phyloP scores from a whole-genome alignment of 1,140 invertebrate species.

The Campoletis sonorensis region DNA sequence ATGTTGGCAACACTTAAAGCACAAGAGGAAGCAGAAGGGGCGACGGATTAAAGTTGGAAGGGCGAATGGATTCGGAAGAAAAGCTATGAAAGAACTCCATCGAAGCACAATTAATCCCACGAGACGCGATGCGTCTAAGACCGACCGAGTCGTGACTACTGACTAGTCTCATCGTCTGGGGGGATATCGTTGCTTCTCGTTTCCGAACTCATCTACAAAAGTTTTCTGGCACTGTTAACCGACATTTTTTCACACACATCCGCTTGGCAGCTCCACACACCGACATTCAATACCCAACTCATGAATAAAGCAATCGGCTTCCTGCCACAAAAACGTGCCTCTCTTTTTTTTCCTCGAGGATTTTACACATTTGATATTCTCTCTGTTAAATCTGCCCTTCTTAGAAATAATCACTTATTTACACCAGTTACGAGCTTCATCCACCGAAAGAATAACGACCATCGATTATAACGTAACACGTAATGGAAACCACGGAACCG shows the following conservation, averaged over 20 bases:
- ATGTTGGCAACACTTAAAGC: background rate
- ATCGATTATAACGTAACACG: background rate
- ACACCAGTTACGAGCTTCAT: background rate
- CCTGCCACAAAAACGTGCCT: background rate
- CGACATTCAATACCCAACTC: background rate
- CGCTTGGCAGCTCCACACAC: background rate
- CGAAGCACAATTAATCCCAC: slow-evolving; percentile 21
- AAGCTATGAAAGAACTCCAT: too few relatives aligned
- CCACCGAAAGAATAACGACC: background rate
- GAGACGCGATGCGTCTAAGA: slow-evolving; percentile 28
- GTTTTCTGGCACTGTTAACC: slow-evolving; percentile 21
- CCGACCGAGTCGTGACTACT: slow-evolving; percentile 16
- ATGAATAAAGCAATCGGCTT: slow-evolving; percentile 21
- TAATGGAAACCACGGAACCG: background rate
- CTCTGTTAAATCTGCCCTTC: background rate
- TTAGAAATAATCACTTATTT: slow-evolving; percentile 7
- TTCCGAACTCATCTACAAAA: slow-evolving; percentile 6
- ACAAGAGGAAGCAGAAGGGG: background rate
- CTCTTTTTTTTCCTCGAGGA: background rate
- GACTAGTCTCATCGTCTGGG: slow-evolving; percentile 22
- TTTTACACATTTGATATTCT: background rate
- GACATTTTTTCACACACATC: slow-evolving; percentile 1
- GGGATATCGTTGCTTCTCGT: background rate
- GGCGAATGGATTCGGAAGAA: background rate
- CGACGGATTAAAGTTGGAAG: background rate